These are phyloP conservation scores for Pteromalus puparum DNA, from an alignment of 1,140 invertebrate genomes.

Conservation along the genomic window DNA sequence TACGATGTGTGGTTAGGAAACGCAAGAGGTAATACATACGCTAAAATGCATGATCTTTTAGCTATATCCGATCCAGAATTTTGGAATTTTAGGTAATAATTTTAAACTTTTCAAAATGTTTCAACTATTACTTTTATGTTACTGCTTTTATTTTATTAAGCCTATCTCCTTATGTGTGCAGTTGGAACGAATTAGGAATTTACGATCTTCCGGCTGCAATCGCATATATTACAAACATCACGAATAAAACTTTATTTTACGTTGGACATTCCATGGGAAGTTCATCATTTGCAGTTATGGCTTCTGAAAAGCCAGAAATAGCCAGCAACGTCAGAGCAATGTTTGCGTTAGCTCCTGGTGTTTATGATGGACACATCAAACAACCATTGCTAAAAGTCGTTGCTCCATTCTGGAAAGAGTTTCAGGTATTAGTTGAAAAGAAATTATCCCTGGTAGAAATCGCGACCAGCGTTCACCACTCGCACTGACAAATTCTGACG, in stretches of 20 bases:
- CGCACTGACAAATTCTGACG: no score
- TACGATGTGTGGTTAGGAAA: slow-evolving; percentile 87
- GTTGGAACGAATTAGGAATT: slow-evolving; percentile 76
- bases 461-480: no score
- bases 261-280: slow-evolving; percentile 81
- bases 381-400: slow-evolving; percentile 79
- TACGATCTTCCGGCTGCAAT: slow-evolving; percentile 79
- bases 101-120: background rate
- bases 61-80: slow-evolving; percentile 76
- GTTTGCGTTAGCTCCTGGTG: slow-evolving; percentile 84
- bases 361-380: slow-evolving; percentile 82
- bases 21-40: slow-evolving; percentile 80
- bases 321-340: slow-evolving; percentile 74
- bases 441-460: no score
- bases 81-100: slow-evolving; percentile 76
- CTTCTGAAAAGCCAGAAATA: slow-evolving; percentile 76
- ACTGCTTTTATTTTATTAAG: background rate
- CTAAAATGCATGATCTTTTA: slow-evolving; percentile 69
- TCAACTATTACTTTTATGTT: background rate
- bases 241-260: slow-evolving; percentile 67
- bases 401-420: slow-evolving; percentile 77
- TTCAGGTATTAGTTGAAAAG: slow-evolving; percentile 70
- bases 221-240: slow-evolving; percentile 68
- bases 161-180: slow-evolving; percentile 10
- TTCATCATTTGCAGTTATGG: slow-evolving; percentile 79